phyloP scores from a whole-genome alignment of 2,888 invertebrate genomes.

The Drosophila hamatofila region DNA sequence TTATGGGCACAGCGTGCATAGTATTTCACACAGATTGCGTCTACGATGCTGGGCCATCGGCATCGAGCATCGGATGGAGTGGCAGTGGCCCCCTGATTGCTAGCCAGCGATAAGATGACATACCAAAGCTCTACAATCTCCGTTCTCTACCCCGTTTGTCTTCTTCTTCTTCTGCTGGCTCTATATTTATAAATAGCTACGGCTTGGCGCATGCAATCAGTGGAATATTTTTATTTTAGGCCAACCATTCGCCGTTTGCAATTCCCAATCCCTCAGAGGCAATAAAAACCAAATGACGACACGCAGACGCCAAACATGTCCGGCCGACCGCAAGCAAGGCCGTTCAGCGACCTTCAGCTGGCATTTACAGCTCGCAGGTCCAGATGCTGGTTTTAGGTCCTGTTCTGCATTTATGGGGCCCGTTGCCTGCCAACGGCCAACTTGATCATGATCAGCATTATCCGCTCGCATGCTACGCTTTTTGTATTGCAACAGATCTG shows the following conservation, averaged over 20 bases:
- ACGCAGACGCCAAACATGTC: conserved; percentile 72
- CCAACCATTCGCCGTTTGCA: conserved; percentile 34
- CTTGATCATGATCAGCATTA: conserved; percentile 25
- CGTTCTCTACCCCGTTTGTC: no score
- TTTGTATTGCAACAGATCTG: conserved; percentile 63
- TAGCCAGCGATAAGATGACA: conserved; percentile 71
- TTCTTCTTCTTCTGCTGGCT: conserved; percentile 41
- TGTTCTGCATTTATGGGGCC: conserved; percentile 35
- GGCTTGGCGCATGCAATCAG: conserved; percentile 76
- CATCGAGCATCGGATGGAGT: conserved; percentile 16
- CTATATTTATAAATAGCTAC: conserved; percentile 69
- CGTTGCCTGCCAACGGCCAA: conserved; percentile 8
- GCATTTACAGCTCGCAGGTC: conserved; percentile 43
- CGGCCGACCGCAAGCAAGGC: conserved; percentile 81
- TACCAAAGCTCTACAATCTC: conserved; percentile 62
- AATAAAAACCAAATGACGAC: conserved; percentile 80
- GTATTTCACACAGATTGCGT: conserved; percentile 76
- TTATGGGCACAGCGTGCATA: conserved; percentile 67
- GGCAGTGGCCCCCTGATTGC: conserved; percentile 56
- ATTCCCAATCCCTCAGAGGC: conserved; percentile 58
- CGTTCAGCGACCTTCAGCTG: conserved; percentile 82
- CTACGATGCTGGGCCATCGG: conserved; percentile 51
- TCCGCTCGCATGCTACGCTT: conserved; percentile 23
- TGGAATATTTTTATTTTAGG: conserved; percentile 57
- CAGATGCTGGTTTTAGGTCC: conserved; percentile 27